Evolutionary conservation across 2,888 invertebrate species (phyloP).

Genomic region (Portevinia maculata): DNA sequence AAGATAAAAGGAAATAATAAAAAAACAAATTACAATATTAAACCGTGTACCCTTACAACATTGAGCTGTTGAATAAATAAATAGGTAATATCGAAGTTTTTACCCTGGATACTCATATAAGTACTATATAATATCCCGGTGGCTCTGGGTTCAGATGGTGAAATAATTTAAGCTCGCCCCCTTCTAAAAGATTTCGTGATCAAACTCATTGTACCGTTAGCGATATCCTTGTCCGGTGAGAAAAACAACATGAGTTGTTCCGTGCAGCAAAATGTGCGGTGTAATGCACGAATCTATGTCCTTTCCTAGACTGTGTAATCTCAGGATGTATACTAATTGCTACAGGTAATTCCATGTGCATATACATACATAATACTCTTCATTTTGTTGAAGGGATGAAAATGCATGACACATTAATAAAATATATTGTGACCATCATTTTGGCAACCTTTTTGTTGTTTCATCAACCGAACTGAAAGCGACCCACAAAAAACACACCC

Average conservation of each 20-base stretch:
- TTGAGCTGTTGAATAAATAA: constrained; percentile 58
- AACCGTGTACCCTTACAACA: constrained; percentile 21
- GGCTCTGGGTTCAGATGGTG: constrained; percentile 24
- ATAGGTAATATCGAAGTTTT: constrained; percentile 6
- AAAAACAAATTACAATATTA: not conserved
- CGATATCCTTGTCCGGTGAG: not conserved
- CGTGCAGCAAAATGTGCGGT: constrained; percentile 16
- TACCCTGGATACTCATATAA: constrained; percentile 34
- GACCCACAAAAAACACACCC: constrained; percentile 28
- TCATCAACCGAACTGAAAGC: constrained; percentile 47
- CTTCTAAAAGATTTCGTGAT: constrained; percentile 60
- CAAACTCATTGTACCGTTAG: constrained; percentile 56
- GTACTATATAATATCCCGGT: constrained; percentile 51
- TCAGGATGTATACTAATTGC: constrained; percentile 46
- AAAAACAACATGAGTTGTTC: constrained; percentile 9
- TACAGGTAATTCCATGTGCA: constrained; percentile 18
- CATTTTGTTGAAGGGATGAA: constrained; percentile 16
- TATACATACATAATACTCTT: too few species aligned
- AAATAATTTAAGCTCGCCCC: constrained; percentile 56
- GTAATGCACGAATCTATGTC: constrained; percentile 30
- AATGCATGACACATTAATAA: constrained; percentile 50
- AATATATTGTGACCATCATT: constrained; percentile 45
- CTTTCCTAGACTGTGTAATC: too few species aligned
- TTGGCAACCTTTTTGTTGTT: constrained; percentile 65
- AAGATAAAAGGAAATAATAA: not conserved